Evolutionary conservation across 2,888 invertebrate genomes (phyloP).

Genomic region (Torymus texanus): DNA sequence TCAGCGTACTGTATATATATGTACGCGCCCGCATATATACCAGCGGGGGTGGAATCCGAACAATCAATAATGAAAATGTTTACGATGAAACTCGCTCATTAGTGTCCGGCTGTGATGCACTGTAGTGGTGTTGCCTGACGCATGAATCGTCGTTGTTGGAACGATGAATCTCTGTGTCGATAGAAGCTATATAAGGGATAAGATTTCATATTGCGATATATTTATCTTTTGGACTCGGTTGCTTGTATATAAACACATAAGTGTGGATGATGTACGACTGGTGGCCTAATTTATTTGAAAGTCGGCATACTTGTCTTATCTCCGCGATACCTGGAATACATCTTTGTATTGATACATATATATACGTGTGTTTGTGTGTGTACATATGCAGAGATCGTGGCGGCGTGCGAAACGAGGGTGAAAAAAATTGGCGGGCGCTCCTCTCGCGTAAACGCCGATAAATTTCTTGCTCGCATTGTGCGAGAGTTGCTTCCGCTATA

Average conservation of each 20-base stretch:
- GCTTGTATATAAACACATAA: not conserved
- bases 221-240: not conserved
- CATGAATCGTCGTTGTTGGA: not conserved
- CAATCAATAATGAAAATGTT: conserved; percentile 53
- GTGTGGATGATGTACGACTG: not conserved
- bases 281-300: conserved; percentile 20
- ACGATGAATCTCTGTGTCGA: conserved; percentile 1
- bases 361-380: too few species aligned
- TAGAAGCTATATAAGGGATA: not conserved
- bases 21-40: not conserved
- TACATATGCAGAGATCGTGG: too few species aligned
- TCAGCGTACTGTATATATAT: not conserved
- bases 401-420: not conserved
- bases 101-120: conserved; percentile 6
- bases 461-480: conserved; percentile 3
- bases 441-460: not conserved
- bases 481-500: not conserved
- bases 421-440: not conserved
- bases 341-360: not conserved
- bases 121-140: not conserved
- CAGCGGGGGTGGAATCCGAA: conserved; percentile 9
- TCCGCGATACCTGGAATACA: not conserved
- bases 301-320: conserved; percentile 40
- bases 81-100: conserved; percentile 34
- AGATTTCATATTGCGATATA: not conserved